These are phyloP conservation scores for Perognathus longimembris DNA, from an alignment of 2,113 vertebrate genomes.

Conservation along the genomic window DNA sequence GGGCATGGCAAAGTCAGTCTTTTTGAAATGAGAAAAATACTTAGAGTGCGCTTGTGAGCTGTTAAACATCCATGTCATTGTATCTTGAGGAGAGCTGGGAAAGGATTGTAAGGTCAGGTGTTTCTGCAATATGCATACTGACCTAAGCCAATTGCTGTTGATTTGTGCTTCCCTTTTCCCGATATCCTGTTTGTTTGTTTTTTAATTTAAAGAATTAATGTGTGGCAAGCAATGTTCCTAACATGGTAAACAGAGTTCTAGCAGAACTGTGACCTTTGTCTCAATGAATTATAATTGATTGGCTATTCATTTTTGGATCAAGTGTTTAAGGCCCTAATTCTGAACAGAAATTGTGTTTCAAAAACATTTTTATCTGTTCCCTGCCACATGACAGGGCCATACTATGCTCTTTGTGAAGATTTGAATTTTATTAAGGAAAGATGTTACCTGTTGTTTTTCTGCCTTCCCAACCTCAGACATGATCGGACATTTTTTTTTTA, in stretches of 20 bases:
- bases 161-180: background rate
- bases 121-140: background rate
- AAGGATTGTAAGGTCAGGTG: background rate
- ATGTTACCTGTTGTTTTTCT: background rate
- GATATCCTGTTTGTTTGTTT: background rate
- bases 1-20: too few relatives aligned
- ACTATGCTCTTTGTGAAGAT: background rate
- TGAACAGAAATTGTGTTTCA: background rate
- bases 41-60: background rate
- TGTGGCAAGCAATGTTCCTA: background rate
- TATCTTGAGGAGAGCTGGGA: background rate
- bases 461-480: background rate
- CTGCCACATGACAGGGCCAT: background rate
- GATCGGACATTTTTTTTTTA: background rate
- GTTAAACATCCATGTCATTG: background rate
- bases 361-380: background rate
- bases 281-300: background rate
- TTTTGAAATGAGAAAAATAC: background rate
- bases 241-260: background rate
- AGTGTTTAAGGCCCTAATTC: background rate
- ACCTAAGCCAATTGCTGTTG: background rate
- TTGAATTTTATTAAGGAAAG: background rate
- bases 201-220: background rate
- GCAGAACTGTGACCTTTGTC: background rate
- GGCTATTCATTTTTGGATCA: background rate